These are phyloP conservation scores for Cuculus canorus DNA, from an alignment of 2,797 vertebrate genomes.

Conservation along the genomic window DNA sequence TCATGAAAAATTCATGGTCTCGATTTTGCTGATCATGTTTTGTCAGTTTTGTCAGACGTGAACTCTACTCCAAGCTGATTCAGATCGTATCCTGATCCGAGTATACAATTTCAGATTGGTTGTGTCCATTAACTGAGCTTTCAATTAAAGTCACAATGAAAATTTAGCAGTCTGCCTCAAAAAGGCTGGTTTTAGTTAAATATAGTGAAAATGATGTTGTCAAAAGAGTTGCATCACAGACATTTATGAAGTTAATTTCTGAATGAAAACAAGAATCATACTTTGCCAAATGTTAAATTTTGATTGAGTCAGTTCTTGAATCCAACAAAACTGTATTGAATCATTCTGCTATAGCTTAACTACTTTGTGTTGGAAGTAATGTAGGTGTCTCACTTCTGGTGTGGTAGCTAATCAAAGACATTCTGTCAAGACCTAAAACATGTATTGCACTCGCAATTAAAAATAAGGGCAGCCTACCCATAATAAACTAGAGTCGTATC, in stretches of 20 bases:
- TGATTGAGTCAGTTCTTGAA: neutral
- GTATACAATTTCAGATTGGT: neutral
- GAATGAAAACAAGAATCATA: neutral
- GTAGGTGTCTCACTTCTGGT: neutral
- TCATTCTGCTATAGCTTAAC: neutral
- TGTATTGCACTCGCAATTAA: constrained; percentile 28
- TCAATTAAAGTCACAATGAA: neutral
- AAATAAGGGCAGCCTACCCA: neutral
- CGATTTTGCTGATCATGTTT: neutral
- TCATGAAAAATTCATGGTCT: neutral
- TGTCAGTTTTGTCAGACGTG: neutral
- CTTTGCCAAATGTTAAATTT: neutral
- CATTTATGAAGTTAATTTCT: neutral
- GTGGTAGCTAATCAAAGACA: neutral
- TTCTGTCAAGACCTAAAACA: neutral
- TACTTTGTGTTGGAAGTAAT: neutral
- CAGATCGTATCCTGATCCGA: neutral
- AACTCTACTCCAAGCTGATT: neutral
- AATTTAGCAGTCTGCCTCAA: neutral
- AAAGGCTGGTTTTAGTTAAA: neutral
- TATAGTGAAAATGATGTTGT: neutral
- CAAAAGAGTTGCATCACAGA: neutral
- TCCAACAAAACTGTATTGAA: neutral
- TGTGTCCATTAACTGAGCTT: neutral
- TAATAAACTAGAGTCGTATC: neutral